Conservation (phyloP, 1,140 invertebrate species). For the Drosophila sp. region DNA sequence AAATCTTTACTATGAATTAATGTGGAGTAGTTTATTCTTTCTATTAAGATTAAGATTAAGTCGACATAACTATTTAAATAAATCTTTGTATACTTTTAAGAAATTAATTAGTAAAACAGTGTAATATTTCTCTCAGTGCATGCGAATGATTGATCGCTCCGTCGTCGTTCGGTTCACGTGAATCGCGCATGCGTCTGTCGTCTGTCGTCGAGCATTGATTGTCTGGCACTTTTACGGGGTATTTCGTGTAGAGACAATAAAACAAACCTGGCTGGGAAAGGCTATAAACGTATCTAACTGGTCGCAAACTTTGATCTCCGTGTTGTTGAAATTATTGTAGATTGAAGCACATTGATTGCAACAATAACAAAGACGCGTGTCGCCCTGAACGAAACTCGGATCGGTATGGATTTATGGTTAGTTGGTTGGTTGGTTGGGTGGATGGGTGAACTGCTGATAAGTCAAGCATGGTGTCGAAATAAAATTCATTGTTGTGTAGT, state of each 20-base stretch:
- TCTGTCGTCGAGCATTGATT: constrained; percentile 14
- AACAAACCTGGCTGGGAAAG: no score
- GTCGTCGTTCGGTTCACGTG: background rate
- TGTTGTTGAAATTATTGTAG: background rate
- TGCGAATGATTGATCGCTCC: constrained; percentile 54
- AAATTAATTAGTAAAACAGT: no score
- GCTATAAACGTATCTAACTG: constrained; percentile 19
- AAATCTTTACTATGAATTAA: no score
- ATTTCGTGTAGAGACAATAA: no score
- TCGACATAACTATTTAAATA: no score
- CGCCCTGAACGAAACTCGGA: background rate
- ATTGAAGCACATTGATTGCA: background rate
- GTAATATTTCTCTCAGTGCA: constrained; percentile 16
- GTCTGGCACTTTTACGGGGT: constrained; percentile 51
- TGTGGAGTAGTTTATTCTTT: no score
- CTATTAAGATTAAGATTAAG: no score
- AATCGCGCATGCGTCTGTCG: no score
- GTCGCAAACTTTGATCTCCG: constrained; percentile 37
- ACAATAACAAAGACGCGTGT: constrained; percentile 50
- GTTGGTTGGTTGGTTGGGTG: no score
- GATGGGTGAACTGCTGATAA: constrained; percentile 33
- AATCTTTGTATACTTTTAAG: no score
- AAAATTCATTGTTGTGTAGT: constrained; percentile 48
- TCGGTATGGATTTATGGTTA: no score
- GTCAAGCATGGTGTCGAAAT: background rate